phyloP scores from a whole-genome alignment of 2,797 vertebrate species.

The Cynodonichthys magdalenae region DNA sequence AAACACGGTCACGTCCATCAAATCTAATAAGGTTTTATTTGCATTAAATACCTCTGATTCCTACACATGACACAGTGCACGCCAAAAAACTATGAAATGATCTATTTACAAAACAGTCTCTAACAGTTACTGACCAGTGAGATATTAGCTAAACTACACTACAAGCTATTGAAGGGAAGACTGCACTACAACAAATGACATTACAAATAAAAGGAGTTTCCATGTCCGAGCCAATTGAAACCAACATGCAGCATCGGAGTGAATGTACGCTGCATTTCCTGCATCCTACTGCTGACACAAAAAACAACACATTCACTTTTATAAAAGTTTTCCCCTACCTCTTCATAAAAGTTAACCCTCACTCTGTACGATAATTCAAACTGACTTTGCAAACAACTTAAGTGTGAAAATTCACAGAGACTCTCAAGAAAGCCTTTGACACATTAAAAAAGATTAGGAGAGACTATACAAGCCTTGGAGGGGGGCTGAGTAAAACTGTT shows the following conservation, averaged over 20 bases:
- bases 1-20: no score
- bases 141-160: no score
- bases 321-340: conserved; percentile 63
- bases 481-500: conserved; percentile 79
- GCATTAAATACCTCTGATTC: no score
- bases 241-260: conserved; percentile 10
- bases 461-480: conserved; percentile 78
- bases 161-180: neutral
- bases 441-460: conserved; percentile 85
- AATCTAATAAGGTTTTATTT: no score
- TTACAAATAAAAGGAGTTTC: neutral
- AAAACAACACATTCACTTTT: conserved; percentile 46
- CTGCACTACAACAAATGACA: neutral
- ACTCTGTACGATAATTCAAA: conserved; percentile 66
- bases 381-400: conserved; percentile 80
- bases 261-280: conserved; percentile 21
- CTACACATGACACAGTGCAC: no score
- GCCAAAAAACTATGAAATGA: no score
- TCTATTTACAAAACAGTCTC: no score
- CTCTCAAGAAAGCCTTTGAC: conserved; percentile 82
- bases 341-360: conserved; percentile 69
- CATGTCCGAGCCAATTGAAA: neutral
- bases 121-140: no score
- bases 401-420: conserved; percentile 83
- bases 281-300: conserved; percentile 11